Percentiles rank a stretch among this genome's conserved stretches.
These are phyloP conservation scores for Halichoeres trimaculatus DNA, from an alignment of 2,113 vertebrate species.

Conservation along the genomic window DNA sequence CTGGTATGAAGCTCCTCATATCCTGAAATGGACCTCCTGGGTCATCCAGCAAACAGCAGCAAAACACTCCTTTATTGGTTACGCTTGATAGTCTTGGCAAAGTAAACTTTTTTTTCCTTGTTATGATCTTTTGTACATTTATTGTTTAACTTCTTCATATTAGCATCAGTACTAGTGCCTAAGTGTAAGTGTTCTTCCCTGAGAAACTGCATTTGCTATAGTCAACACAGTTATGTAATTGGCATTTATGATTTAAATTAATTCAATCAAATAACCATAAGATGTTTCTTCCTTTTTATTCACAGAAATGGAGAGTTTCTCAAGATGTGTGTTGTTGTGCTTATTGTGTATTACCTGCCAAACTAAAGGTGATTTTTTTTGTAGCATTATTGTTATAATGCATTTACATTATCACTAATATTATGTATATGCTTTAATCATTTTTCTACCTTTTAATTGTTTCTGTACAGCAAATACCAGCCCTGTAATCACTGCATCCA, in stretches of 20 bases:
- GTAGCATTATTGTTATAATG: not conserved
- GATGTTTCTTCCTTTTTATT: conserved; percentile 17
- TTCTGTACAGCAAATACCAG: conserved; percentile 54
- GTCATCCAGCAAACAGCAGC: too few species aligned
- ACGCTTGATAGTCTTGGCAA: too few species aligned
- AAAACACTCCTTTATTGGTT: too few species aligned
- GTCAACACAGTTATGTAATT: too few species aligned
- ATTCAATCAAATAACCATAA: not conserved
- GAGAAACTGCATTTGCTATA: too few species aligned
- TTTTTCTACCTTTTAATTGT: not conserved
- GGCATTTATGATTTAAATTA: too few species aligned
- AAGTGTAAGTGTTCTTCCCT: too few species aligned
- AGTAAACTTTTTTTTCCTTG: too few species aligned
- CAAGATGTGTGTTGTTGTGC: conserved; percentile 2
- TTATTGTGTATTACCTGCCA: conserved; percentile 62
- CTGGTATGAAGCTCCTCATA: too few species aligned
- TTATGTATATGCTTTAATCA: not conserved
- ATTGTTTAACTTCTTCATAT: too few species aligned
- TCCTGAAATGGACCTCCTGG: not conserved
- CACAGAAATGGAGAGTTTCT: conserved; percentile 59
- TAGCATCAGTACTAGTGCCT: too few species aligned
- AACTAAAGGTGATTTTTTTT: conserved; percentile 61
- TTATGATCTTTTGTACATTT: too few species aligned
- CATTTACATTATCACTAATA: not conserved
- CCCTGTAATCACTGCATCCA: rapidly evolving